Evolutionary conservation across 2,888 invertebrate genomes (phyloP), one percentile per base, ranked within the genome.

Genomic region (Selenia dentaria): DNA sequence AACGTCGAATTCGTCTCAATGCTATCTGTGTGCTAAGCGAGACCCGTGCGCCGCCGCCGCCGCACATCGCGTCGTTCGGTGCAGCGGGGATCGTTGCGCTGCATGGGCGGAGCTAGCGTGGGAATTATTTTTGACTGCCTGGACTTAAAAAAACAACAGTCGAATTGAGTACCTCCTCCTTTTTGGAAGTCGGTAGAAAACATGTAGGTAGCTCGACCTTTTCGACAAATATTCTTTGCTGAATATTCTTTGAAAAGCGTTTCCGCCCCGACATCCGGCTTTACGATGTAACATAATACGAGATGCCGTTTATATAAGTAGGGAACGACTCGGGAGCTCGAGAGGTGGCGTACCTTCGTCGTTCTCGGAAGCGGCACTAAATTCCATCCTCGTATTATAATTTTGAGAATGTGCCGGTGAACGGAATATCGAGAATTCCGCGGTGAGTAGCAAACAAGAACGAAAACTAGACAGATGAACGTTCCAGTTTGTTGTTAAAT

Each of bases 381-480:
- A 57, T 54, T 52, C 55, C 52, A 31, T 48, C 42, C 32, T 12
- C 20, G 12, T 53, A 51, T 46, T 46, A 55, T 51, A 54, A 59
- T 62, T 64, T 58, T 16, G 48, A 45, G 42, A 58, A 46, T 49
- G 40, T 41, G 31, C 38, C 49, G 41, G 42, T 51, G 49, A 51
- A 45, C 31, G 29, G 46, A 51, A 29, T 36, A 50, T 39, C 39
- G 46, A 44, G 45, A 62, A 48, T 51, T 47, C 41, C 35, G 34
- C 46, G 45, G 44, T 51, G 55, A 48, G 53, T 32, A 20, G 32
- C 6, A n/a, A 26, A 31, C 39, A 29, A 31, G 20, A 27, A 12
- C 51, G 47, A 54, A 41, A 46, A 53, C 46, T 39, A 41, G 28
- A 35, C n/a, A n/a, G 28, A 33, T 38, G 41, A 36, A 22, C 40